A percentile compares a stretch with the other conserved stretches of the same genome.
Evolutionary conservation across 2,888 invertebrate genomes (phyloP).

Genomic region (Phalera bucephala): DNA sequence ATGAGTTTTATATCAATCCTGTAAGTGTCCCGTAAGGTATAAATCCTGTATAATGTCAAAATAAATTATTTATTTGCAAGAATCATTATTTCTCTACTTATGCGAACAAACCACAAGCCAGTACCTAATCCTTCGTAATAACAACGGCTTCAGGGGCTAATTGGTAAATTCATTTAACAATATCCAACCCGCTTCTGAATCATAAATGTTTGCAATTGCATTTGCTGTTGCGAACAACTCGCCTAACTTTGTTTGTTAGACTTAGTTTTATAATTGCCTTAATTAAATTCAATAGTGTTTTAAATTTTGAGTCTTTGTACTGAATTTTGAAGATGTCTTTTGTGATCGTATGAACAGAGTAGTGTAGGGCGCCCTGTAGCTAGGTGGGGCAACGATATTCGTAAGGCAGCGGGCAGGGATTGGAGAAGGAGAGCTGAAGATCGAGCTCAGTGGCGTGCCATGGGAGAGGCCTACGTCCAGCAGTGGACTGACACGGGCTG

Average conservation of each 20-base stretch:
- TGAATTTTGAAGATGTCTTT: background rate
- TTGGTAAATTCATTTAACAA: background rate
- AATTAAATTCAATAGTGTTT: background rate
- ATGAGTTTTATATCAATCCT: too few relatives aligned
- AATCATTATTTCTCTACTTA: constrained; percentile 3
- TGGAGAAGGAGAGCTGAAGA: too few relatives aligned
- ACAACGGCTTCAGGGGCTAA: background rate
- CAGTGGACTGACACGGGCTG: too few relatives aligned
- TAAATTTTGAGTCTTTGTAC: background rate
- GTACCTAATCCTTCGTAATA: background rate
- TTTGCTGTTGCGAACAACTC: background rate
- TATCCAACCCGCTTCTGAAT: background rate
- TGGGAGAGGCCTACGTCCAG: too few relatives aligned
- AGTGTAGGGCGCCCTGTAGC: too few relatives aligned
- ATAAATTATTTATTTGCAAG: too few relatives aligned
- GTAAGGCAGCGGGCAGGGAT: too few relatives aligned
- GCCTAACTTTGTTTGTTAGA: background rate
- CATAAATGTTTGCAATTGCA: constrained; percentile 1
- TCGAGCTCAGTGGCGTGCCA: too few relatives aligned
- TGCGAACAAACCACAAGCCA: background rate
- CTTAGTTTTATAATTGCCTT: background rate
- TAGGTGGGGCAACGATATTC: too few relatives aligned
- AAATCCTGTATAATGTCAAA: too few relatives aligned
- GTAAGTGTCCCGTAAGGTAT: too few relatives aligned
- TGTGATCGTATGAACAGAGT: too few relatives aligned